A percentile compares a stretch with the other conserved stretches of the same genome.
Conservation (phyloP, 2,113 vertebrate genomes). For the Cygnus atratus region DNA sequence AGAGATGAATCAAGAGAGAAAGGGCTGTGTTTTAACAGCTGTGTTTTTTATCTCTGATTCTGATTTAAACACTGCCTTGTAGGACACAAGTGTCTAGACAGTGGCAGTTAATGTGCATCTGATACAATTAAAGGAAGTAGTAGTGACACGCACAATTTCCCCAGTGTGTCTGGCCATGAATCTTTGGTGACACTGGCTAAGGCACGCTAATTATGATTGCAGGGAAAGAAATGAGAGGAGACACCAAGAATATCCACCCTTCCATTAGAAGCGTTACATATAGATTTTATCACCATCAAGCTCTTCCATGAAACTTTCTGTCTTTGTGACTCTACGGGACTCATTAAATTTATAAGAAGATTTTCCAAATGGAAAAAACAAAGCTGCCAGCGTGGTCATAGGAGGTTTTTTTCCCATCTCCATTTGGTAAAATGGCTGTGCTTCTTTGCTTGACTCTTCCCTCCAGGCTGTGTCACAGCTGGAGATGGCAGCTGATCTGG, state of each 20-base stretch:
- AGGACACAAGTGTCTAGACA: neutral
- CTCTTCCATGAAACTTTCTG: neutral
- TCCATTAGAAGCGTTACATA: neutral
- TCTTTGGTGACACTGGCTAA: neutral
- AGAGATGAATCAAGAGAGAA: neutral
- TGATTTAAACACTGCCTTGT: neutral
- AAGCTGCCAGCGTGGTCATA: neutral
- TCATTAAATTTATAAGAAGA: neutral
- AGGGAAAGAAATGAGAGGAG: neutral
- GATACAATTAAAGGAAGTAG: neutral
- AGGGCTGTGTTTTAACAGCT: neutral
- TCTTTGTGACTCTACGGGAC: neutral
- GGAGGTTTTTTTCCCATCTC: neutral
- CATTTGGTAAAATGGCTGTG: neutral
- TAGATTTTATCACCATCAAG: neutral
- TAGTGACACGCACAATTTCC: neutral
- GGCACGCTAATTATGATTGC: neutral
- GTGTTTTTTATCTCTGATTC: neutral
- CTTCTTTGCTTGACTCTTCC: neutral
- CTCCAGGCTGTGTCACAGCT: neutral
- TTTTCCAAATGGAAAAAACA: conserved; percentile 5
- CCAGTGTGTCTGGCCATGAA: neutral
- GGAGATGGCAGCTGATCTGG: neutral
- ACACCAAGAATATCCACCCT: neutral
- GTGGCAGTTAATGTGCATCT: neutral